A percentile compares a stretch with the other conserved stretches of the same genome.
These are phyloP conservation scores for Gobius niger DNA, from an alignment of 2,113 vertebrate species.

Conservation along the genomic window DNA sequence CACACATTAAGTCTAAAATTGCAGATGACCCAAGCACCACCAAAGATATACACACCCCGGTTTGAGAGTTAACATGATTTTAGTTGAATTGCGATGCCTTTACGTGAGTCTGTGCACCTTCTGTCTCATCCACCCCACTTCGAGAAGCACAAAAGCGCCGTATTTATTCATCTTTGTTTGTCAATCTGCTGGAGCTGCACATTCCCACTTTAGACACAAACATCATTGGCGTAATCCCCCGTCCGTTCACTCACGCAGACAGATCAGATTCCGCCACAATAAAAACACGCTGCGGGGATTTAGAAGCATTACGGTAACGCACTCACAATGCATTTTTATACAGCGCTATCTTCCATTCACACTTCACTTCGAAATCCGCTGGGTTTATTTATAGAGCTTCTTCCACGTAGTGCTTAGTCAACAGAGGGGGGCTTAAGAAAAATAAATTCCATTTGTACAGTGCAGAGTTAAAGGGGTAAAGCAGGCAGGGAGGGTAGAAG, in stretches of 20 bases:
- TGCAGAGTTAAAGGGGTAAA: conserved; percentile 4
- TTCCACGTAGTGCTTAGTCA: conserved; percentile 30
- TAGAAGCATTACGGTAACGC: conserved; percentile 30
- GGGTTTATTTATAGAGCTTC: conserved; percentile 38
- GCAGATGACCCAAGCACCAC: no score
- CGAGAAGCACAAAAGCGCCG: background rate
- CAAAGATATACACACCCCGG: no score
- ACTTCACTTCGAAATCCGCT: conserved; percentile 31
- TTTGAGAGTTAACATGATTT: no score
- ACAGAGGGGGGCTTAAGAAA: conserved; percentile 39
- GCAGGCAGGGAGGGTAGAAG: no score
- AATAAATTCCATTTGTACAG: conserved; percentile 37
- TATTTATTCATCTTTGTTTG: conserved; percentile 9
- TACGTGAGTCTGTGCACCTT: background rate
- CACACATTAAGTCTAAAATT: no score
- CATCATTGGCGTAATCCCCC: conserved; percentile 10
- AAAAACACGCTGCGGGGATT: conserved; percentile 26
- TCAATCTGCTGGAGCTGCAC: background rate
- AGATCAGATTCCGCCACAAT: conserved; percentile 36
- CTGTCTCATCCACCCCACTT: background rate
- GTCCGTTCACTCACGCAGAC: conserved; percentile 4
- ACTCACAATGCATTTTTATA: conserved; percentile 39
- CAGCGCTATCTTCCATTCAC: conserved; percentile 24
- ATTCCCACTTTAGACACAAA: conserved; percentile 8
- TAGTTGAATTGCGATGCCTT: background rate